These are phyloP conservation scores for Ailuropoda melanoleuca DNA, from an alignment of 2,113 vertebrate species.

Conservation along the genomic window DNA sequence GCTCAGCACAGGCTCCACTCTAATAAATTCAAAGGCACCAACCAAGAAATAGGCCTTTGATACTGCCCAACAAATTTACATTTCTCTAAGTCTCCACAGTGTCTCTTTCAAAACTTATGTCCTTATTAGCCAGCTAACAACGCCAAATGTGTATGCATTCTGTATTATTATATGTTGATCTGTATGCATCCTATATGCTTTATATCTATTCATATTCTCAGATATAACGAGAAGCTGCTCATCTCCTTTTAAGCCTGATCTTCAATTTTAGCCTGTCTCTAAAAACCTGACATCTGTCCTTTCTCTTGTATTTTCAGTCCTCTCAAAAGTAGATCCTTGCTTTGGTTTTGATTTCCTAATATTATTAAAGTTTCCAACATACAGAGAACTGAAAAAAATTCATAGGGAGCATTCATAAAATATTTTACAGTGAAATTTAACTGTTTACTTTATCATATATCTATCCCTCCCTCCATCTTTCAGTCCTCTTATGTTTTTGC, in stretches of 20 bases:
- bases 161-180: not conserved
- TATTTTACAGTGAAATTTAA: not conserved
- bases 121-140: not conserved
- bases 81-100: not conserved
- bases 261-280: not conserved
- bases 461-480: not conserved
- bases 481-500: not conserved
- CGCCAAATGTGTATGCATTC: not conserved
- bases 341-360: constrained; percentile 23
- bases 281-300: not conserved
- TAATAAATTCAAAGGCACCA: not conserved
- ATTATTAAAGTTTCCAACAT: not conserved
- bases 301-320: not conserved
- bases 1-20: not conserved
- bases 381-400: not conserved
- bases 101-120: not conserved
- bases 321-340: not conserved
- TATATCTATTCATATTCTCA: not conserved
- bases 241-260: not conserved
- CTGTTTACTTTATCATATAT: not conserved
- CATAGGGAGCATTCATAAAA: not conserved
- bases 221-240: not conserved
- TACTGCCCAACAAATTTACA: not conserved
- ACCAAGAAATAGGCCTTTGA: not conserved
- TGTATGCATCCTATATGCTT: not conserved